phyloP scores from a whole-genome alignment of 2,797 vertebrate genomes.

The Lutjanus argentimaculatus region DNA sequence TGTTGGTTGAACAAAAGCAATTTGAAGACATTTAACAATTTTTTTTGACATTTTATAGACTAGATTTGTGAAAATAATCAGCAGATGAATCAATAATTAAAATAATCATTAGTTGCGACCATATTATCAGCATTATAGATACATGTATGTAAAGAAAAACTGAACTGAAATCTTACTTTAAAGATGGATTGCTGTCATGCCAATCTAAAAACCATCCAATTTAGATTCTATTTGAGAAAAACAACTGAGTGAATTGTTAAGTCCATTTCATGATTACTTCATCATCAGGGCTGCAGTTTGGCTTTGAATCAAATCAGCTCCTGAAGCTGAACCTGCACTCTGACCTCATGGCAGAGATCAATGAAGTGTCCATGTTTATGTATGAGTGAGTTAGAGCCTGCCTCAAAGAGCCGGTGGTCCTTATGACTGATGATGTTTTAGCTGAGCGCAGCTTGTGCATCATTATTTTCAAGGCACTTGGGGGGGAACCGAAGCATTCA shows the following conservation, averaged over 20 bases:
- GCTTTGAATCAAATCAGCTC: not conserved
- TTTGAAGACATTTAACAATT: too few species aligned
- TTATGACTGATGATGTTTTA: slow-evolving; percentile 41
- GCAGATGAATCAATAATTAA: too few species aligned
- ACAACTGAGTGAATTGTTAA: not conserved
- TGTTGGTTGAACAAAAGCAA: too few species aligned
- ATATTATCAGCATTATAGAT: too few species aligned
- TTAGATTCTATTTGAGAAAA: not conserved
- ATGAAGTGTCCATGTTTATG: not conserved
- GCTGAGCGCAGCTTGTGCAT: not conserved
- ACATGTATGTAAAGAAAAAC: too few species aligned
- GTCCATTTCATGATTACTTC: not conserved
- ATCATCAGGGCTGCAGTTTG: not conserved
- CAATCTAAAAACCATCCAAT: not conserved
- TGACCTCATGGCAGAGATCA: slow-evolving; percentile 6
- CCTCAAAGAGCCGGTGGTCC: slow-evolving; percentile 1
- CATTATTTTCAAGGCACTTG: slow-evolving; percentile 30
- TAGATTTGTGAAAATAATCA: too few species aligned
- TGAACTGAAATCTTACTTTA: not conserved
- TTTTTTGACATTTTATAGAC: too few species aligned
- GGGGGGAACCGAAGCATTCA: not conserved
- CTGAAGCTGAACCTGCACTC: not conserved
- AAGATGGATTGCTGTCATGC: not conserved
- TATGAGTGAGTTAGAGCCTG: not conserved
- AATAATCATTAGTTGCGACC: too few species aligned